Base-by-base conservation (phyloP, 2,888 invertebrate genomes). In the Oscheius onirici region DNA sequence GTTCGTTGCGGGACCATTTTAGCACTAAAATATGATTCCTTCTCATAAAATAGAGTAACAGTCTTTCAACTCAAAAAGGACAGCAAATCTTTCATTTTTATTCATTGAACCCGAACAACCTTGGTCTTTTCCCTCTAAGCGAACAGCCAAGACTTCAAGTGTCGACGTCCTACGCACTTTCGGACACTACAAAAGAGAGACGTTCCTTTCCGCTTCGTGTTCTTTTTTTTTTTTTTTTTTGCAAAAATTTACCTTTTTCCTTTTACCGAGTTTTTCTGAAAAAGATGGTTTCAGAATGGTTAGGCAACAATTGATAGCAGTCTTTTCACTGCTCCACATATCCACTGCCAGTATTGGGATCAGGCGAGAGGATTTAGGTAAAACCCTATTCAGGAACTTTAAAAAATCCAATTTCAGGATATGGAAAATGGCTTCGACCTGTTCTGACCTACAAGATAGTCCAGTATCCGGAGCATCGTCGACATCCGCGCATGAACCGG, bases 391-490 rank as follows among this genome's bases (percentile, higher is more conserved):
- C 57, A 10, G n/a, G n/a, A 17, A 22, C 2, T 28, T 1, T 44
- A 15, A 15, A 1, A 20, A 34, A 11, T 34, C 26, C 11, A 17
- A 15, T 60, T 65, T n/a, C 55, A 70, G 70, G 70, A 17, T 70
- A 63, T 63, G 70, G 70, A 10, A 46, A 51, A 40, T 70, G 70
- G 70, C n/a, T 41, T 17, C 61, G 61, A 15, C 52, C 70, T 10
- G 24, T n/a, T 6, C 61, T 70, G 28, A 70, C 63, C 15, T 70
- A 43, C 17, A 61, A 22, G n/a, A 63, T 70, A 20, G 24, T 40
- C n/a, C 40, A 52, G 43, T 70, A 70, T 43, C 70, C 70, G n/a
- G 54, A 70, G 15, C 41, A 17, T 26, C 40, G 40, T 20, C 26
- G 52, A 34, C 70, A 70, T 52, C 63, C 70, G 5, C 15, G 51